Evolutionary conservation across 2,797 vertebrate species (phyloP).

Genomic region (Acanthurus tractus): DNA sequence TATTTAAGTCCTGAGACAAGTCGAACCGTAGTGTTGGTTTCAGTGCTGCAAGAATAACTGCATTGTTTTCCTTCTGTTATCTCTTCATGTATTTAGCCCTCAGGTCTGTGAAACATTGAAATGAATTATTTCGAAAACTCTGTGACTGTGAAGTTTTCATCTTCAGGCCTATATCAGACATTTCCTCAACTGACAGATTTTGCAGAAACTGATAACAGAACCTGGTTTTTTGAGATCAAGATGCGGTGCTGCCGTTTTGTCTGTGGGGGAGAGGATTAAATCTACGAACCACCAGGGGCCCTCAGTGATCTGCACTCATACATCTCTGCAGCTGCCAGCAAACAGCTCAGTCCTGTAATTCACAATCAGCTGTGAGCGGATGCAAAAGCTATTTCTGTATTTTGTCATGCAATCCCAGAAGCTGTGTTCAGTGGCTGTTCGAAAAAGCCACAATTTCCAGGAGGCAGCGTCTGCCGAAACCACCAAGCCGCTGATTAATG

Average conservation of each 20-base stretch:
- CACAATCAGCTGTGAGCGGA: constrained; percentile 61
- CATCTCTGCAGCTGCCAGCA: constrained; percentile 11
- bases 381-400: constrained; percentile 64
- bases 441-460: constrained; percentile 26
- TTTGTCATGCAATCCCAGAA: constrained; percentile 64
- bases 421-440: constrained; percentile 39
- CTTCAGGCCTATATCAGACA: background rate
- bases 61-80: constrained; percentile 6
- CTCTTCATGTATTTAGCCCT: background rate
- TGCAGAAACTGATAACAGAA: background rate
- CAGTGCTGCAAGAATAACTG: background rate
- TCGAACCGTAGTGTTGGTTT: background rate
- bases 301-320: constrained; percentile 50
- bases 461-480: constrained; percentile 11
- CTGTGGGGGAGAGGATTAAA: background rate
- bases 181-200: background rate
- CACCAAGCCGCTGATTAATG: constrained; percentile 38
- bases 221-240: constrained; percentile 10
- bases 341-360: constrained; percentile 44
- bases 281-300: constrained; percentile 59
- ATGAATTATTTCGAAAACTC: background rate
- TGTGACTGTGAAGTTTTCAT: background rate
- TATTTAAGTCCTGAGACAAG: background rate
- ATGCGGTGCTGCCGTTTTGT: background rate
- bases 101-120: background rate